Evolutionary conservation across 2,888 invertebrate genomes (phyloP), one percentile per base, ranked within the genome.

Genomic region (Microplitis manilae): DNA sequence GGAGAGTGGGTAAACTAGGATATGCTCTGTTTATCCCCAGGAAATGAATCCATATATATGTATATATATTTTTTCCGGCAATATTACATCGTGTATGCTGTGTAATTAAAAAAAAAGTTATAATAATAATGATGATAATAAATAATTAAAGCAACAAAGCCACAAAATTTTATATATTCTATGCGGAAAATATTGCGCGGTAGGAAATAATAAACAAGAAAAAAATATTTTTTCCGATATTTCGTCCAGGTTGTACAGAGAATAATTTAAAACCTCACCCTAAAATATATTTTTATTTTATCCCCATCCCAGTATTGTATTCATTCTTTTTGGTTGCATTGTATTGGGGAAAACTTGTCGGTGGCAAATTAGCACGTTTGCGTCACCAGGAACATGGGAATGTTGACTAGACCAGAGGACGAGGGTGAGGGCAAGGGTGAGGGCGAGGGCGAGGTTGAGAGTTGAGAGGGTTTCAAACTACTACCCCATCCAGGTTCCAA

Each of bases 341-440:
- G 65, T 73, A 67, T 73, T 73, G 73, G 73, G 50, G 13, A 73
- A 73, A 73, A 73, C 73, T 73, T 67, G 73, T 61, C 73, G 73
- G 20, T 50, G 67, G 59, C 60, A 73, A 73, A 73, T 73, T 73
- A 73, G 73, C 67, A 73, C 73, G 73, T 73, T 73, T 73, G 73
- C 50, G 67, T 67, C 73, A 73, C 73, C 67, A 61, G 67, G 59
- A 50, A 73, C 73, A 67, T 67, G 73, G 67, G 59, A 50, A 73
- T 30, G 73, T 67, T 59, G 73, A 73, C 73, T n/a, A 73, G 67
- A 72, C 71, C 13, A 72, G 71, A 62, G 71, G 62, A 62, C 62
- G 38, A 62, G 67, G 65, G n/a, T 65, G 67, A 50, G 50, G 17
- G 73, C 62, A 30, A 62, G 67, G 65, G n/a, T 65, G 67, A 50